phyloP scores from a whole-genome alignment of 2,888 invertebrate species.

The Adineta ricciae region DNA sequence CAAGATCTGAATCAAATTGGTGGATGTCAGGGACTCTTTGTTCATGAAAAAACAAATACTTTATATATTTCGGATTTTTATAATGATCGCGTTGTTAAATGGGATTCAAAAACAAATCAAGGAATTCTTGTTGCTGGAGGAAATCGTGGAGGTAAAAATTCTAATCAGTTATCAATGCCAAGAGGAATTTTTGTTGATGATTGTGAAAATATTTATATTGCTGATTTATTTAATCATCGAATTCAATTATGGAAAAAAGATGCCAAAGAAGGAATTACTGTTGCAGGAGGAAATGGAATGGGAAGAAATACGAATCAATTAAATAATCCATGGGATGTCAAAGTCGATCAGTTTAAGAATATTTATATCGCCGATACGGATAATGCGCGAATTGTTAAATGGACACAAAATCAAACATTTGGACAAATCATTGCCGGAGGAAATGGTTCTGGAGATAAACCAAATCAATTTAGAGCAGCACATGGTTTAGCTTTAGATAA shows the following conservation, averaged over 20 bases:
- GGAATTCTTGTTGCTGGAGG: not conserved
- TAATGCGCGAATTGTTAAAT: not conserved
- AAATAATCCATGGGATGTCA: not conserved
- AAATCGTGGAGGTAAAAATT: not conserved
- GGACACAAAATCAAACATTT: not conserved
- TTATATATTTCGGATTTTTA: not conserved
- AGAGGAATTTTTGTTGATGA: not conserved
- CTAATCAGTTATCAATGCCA: not conserved
- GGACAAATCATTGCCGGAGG: no score
- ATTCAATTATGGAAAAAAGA: not conserved
- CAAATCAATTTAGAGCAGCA: no score
- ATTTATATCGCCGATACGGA: not conserved
- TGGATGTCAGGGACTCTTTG: not conserved
- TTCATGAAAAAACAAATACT: not conserved
- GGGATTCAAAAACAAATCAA: not conserved
- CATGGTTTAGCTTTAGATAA: no score
- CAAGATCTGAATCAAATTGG: not conserved
- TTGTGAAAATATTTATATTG: not conserved
- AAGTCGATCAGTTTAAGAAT: not conserved
- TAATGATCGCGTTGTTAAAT: slow-evolving; percentile 13
- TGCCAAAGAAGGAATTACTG: not conserved
- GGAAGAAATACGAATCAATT: not conserved
- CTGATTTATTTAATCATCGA: not conserved
- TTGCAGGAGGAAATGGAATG: not conserved
- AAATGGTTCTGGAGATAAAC: no score